Evolutionary conservation across 2,888 invertebrate species (phyloP), one percentile per base, ranked within the genome.

Genomic region (Apodemia zela): DNA sequence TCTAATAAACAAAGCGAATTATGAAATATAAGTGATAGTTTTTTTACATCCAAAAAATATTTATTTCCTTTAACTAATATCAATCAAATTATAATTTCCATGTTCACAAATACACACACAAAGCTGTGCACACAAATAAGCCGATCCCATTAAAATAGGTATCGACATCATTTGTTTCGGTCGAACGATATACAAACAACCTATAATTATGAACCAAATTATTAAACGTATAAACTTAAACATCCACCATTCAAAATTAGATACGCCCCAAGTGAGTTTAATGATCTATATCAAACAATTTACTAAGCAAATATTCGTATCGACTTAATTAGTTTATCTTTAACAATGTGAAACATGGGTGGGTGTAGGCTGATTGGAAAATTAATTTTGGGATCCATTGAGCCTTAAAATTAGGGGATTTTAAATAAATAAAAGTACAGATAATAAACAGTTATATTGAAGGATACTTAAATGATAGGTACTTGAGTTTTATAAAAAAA

Each of bases 231-330:
- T 62, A 33, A 57, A 25, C 38, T 42, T 47, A 63, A 59, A 59
- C 59, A 63, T 59, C 49, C 35, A 63, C 59, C 35, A 63, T 63
- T 58, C 59, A 59, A 62, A 62, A 62, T 63, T 73, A 76, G 75
- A 74, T 73, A 76, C 73, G 71, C 78, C 76, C 76, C 81, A 83
- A 59, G 59, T 63, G 21, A 35, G 59, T 35, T 84, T 85, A 85
- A 82, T 79, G 80, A 77, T 75, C 79, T 74, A 86, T 82, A 77
- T 81, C 83, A 84, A 86, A 86, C 84, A 87, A 85, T 89, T 82
- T 83, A 80, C 81, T 80, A 81, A 82, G 84, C 82, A 85, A 89
- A 89, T 84, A 87, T 83, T 82, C 80, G 81, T 85, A 86, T 83
- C 81, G 83, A 87, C 84, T 85, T 86, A 87, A 88, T 87, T 85